Base-by-base conservation (phyloP, 2,888 invertebrate genomes). In the Acleris emargana region DNA sequence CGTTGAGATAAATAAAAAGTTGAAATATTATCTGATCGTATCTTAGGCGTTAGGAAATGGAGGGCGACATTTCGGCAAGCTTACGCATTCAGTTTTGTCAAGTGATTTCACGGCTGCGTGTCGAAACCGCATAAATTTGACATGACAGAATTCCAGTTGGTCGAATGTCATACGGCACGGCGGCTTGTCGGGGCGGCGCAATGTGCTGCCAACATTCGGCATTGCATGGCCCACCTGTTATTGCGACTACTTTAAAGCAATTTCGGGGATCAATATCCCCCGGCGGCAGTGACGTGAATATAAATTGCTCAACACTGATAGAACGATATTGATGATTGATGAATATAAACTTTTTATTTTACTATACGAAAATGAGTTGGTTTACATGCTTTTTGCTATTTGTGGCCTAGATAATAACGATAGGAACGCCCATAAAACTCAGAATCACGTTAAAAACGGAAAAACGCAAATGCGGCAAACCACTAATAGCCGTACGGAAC, bases 141-240 rank as follows among this genome's bases (percentile, higher is more conserved):
- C 77, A 74, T 75, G 77, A 73, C 79, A 79, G 75, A 79, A 83
- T 80, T 81, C 82, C 81, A 80, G 81, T 83, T 77, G 74, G 70
- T 69, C 74, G 71, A 76, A 76, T 76, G 76, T 74, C 73, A 74
- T 61, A 57, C 57, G 60, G 60, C 55, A 66, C 64, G 54, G 20
- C 16, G 42, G 45, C 45, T 45, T 38, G 28, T 32, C 53, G 53
- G 18, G 67, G 68, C 58, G 68, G 54, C 69, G 68, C 67, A 68
- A 70, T 71, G 80, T 81, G 78, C 75, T 76, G 80, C 78, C 75
- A 70, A 69, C 73, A 70, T 73, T 73, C 54, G 58, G 57, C 78
- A 80, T 78, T 77, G 78, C 76, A 79, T 75, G 78, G 67, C 75
- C 67, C 79, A 75, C 73, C 72, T 73, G 72, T 68, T 52, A 51